Conservation (phyloP, 2,113 vertebrate genomes). For the Orthonyx spaldingii region DNA sequence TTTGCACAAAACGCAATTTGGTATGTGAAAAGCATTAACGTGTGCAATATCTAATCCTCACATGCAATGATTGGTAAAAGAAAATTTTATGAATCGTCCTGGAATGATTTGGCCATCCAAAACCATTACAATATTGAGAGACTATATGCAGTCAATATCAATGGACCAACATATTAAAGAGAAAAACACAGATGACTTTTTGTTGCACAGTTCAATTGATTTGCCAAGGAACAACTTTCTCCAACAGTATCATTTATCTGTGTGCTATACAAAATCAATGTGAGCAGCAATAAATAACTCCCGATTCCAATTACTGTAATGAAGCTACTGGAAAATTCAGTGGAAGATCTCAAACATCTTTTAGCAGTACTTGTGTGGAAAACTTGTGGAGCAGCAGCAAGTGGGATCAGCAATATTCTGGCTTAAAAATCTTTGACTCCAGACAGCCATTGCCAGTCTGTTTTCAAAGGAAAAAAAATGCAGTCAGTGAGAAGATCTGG, state of each 20-base stretch:
- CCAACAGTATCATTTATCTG: neutral
- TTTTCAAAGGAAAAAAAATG: neutral
- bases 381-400: neutral
- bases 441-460: neutral
- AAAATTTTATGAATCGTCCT: neutral
- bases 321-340: neutral
- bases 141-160: neutral
- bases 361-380: neutral
- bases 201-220: neutral
- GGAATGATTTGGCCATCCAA: neutral
- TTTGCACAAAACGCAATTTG: neutral
- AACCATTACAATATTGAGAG: neutral
- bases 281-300: neutral
- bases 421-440: neutral
- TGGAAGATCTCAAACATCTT: neutral
- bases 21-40: neutral
- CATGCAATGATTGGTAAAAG: neutral
- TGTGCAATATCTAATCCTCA: neutral
- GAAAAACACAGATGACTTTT: neutral
- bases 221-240: neutral
- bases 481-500: neutral
- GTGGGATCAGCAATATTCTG: neutral
- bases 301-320: neutral
- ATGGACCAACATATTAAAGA: neutral
- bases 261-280: neutral